A percentile compares a stretch with the other conserved stretches of the same genome.
phyloP scores from a whole-genome alignment of 1,140 invertebrate genomes.

The Tigriopus japonicus region DNA sequence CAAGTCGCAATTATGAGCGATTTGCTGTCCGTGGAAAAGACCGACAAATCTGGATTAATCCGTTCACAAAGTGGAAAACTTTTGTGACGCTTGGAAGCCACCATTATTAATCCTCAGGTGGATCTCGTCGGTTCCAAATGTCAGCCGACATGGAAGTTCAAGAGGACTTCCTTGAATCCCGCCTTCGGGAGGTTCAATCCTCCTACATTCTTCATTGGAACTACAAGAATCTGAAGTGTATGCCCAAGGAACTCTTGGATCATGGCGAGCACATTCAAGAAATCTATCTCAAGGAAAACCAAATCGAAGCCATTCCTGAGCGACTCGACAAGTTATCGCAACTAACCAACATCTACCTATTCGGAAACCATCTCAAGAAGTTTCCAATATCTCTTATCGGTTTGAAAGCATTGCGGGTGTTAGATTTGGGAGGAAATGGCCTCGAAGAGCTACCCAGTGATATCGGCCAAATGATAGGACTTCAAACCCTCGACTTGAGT shows the following conservation, averaged over 20 bases:
- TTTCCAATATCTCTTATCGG: neutral
- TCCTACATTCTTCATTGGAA: slow-evolving; percentile 9
- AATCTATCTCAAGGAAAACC: slow-evolving; percentile 7
- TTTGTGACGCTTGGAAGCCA: too few species aligned
- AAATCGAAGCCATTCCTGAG: neutral
- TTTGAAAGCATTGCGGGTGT: neutral
- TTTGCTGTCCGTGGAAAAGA: too few species aligned
- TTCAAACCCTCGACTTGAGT: slow-evolving; percentile 3
- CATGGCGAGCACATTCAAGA: slow-evolving; percentile 7
- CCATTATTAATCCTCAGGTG: too few species aligned
- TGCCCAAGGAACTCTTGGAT: slow-evolving; percentile 2
- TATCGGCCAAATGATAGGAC: neutral
- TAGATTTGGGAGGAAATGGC: neutral
- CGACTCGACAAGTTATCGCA: neutral
- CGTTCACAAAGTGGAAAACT: too few species aligned
- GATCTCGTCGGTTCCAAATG: too few species aligned
- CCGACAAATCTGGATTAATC: too few species aligned
- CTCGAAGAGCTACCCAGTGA: neutral
- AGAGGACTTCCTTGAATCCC: too few species aligned
- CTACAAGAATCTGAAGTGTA: neutral
- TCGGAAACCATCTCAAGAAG: neutral
- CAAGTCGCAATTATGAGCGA: too few species aligned
- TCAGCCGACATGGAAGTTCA: too few species aligned
- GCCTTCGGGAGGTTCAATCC: neutral
- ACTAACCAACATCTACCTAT: neutral